Base-by-base conservation (phyloP, 2,797 vertebrate genomes). In the Chiroxiphia lanceolata region DNA sequence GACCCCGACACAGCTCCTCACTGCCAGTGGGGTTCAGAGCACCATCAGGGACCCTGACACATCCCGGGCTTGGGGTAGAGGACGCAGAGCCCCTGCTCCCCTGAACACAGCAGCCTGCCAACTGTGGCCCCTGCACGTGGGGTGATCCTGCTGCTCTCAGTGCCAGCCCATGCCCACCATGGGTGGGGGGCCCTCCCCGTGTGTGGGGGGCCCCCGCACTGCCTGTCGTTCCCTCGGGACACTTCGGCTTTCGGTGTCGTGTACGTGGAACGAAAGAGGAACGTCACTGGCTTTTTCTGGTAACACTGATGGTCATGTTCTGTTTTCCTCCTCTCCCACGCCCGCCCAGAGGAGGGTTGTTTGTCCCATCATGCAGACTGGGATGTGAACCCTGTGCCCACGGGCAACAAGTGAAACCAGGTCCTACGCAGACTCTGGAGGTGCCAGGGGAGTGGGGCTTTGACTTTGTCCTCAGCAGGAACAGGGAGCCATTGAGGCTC, bases 21-120 rank as follows among this genome's bases (percentile, higher is more conserved):
- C 40, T 40, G 40, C 38, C 38, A 38, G 38, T 13, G 12, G 38
- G 38, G n/a, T 27, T 26, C 42, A 29, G 33, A 33, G 27, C 71
- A 31, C 11, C 2, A 3, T 10, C 1, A 3, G 65, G 15, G 26
- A 72, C 4, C 6, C 44, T 0, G 0, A 23, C 26, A 26, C 4
- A 2, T 14, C 33, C 38, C 3, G 15, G 17, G 11, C 17, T 59
- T 20, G 59, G 51, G 29, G 44, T 23, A 38, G 29, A 77, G 6
- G 29, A 51, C 17, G 16, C 23, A 64, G 54, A 89, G 1, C 16
- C 22, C 29, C 29, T 1, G 9, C 27, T 67, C 18, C 34, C 74
- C 9, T 6, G 13, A 31, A 47, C 47, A 7, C 10, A 11, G 7
- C 40, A 1, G 0, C 33, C 31, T 12, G 61, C 42, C 1, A 27